These are phyloP conservation scores for Caenorhabditis plicata DNA, from an alignment of 2,888 invertebrate species.

Conservation along the genomic window DNA sequence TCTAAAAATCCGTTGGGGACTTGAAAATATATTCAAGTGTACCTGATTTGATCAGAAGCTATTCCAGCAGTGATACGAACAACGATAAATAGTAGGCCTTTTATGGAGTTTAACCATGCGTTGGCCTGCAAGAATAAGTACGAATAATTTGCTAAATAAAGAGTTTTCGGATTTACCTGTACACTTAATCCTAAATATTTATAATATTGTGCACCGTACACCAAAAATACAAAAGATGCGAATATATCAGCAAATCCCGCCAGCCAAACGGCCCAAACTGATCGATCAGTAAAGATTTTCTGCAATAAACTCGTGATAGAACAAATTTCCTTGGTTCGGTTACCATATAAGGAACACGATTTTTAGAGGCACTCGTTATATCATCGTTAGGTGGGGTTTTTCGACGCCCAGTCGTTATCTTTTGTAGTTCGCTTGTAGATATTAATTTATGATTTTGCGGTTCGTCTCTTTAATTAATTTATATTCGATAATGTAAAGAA, in stretches of 20 bases:
- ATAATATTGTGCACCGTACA: constrained; percentile 35
- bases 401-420: constrained; percentile 10
- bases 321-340: too few relatives aligned
- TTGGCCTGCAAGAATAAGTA: constrained; percentile 16
- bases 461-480: constrained; percentile 4
- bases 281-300: constrained; percentile 24
- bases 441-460: constrained; percentile 20
- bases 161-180: constrained; percentile 24
- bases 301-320: too few relatives aligned
- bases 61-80: constrained; percentile 28
- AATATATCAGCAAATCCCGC: constrained; percentile 38
- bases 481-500: neutral
- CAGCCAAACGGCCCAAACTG: constrained; percentile 36
- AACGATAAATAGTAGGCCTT: constrained; percentile 26
- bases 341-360: too few relatives aligned
- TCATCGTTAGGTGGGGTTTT: constrained; percentile 13
- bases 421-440: constrained; percentile 12
- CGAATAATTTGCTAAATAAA: neutral
- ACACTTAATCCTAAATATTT: constrained; percentile 29
- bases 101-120: constrained; percentile 34
- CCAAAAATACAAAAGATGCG: constrained; percentile 37
- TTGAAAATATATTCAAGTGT: neutral
- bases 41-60: constrained; percentile 24
- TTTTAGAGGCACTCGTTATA: too few relatives aligned
- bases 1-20: neutral